Percentiles rank a stretch among this genome's conserved stretches.
Conservation (phyloP, 2,888 invertebrate genomes). For the Abscondita cerata region DNA sequence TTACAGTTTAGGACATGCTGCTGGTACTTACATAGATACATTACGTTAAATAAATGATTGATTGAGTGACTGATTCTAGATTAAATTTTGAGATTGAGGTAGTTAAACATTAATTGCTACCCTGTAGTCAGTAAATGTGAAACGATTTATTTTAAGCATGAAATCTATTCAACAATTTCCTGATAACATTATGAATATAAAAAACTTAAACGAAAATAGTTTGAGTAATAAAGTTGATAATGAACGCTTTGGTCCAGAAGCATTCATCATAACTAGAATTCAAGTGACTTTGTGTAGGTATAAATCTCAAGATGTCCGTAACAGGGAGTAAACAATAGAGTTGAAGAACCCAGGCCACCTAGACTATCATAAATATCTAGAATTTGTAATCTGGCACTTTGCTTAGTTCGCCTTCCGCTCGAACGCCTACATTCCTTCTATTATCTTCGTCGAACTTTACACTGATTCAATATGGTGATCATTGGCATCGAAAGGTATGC, state of each 20-base stretch:
- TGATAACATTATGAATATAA: not conserved
- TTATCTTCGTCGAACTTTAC: slow-evolving; percentile 48
- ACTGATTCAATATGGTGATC: slow-evolving; percentile 48
- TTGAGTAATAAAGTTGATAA: slow-evolving; percentile 12
- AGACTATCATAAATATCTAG: slow-evolving; percentile 59
- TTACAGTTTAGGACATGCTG: no score
- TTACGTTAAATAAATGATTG: no score
- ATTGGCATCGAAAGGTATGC: slow-evolving; percentile 46
- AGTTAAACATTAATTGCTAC: no score
- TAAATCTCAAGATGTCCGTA: slow-evolving; percentile 58
- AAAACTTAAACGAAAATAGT: not conserved
- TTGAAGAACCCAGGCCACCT: slow-evolving; percentile 57
- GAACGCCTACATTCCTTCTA: slow-evolving; percentile 55
- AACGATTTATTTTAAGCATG: no score
- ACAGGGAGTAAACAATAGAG: slow-evolving; percentile 60
- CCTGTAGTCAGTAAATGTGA: no score
- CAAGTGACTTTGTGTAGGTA: slow-evolving; percentile 49
- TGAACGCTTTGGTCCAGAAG: slow-evolving; percentile 22
- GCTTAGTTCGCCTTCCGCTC: slow-evolving; percentile 54
- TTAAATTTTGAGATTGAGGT: no score
- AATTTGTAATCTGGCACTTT: slow-evolving; percentile 57
- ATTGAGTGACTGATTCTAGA: no score
- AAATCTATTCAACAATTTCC: no score
- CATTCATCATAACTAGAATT: slow-evolving; percentile 50
- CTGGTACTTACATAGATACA: no score